Base-by-base conservation (phyloP, 2,888 invertebrate genomes). In the Pseudeuparius sepicola region DNA sequence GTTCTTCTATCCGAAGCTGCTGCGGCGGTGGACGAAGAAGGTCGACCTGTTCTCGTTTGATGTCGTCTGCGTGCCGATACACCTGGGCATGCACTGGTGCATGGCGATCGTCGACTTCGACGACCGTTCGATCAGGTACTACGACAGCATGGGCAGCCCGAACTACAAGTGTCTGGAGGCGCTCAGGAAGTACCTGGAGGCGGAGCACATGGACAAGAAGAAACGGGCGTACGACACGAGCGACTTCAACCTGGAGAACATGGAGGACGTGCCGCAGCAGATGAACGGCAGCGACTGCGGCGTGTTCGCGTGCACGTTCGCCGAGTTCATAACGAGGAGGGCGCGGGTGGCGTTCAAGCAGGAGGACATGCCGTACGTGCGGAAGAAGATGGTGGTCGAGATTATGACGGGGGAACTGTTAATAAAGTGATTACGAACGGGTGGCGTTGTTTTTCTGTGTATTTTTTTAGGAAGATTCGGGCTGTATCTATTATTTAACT, bases 221-320 rank as follows among this genome's bases (percentile, higher is more conserved):
- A 82, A 84, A 28, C 52, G 63, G 41, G 59, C 70, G 0, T 82
- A 82, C 43, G 78, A 92, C 50, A 75, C 77, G 1, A 65, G 58
- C 2, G 73, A 70, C 3, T 90, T 87, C 77, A 65, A 56, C 17
- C 63, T 78, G 2, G 74, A 78, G 44, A 75, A 72, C 48, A 71
- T 79, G 1, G 71, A 70, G 53, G 77, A 88, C 55, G 88, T 93
- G 49, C 97, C 98, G 0, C 85, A 85, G 48, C 96, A 97, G 60
- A 83, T 84, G 78, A 97, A 97, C 64, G 92, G 94, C 35, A 87
- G 87, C 57, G 97, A 98, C 64, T 98, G 97, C 61, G 97, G 97
- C 4, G 87, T 98, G 67, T 98, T 98, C 62, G 75, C 93, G 13
- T 94, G 94, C 61, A 93, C 90, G 57, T 96, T 87, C 66, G 97